phyloP scores from a whole-genome alignment of 2,888 invertebrate genomes.

The Drosophila testacea region DNA sequence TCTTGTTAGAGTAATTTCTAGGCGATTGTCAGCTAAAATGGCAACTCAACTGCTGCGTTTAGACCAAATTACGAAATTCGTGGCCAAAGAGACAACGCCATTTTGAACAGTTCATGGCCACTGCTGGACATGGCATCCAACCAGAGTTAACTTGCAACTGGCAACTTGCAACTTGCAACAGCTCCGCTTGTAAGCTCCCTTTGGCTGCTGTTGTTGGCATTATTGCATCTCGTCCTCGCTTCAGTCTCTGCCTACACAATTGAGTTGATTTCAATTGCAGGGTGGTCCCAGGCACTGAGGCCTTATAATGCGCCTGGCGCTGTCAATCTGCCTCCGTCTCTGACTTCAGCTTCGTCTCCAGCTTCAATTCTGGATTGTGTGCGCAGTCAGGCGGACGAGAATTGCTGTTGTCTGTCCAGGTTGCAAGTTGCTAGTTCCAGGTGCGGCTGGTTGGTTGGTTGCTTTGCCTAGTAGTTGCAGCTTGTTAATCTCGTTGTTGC shows the following conservation, averaged over 20 bases:
- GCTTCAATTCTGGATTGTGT: slow-evolving; percentile 32
- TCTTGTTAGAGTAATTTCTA: slow-evolving; percentile 5
- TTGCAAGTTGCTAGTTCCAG: slow-evolving; percentile 48
- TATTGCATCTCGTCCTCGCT: slow-evolving; percentile 19
- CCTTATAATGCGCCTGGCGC: slow-evolving; percentile 74
- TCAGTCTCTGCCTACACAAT: slow-evolving; percentile 66
- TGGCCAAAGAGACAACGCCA: slow-evolving; percentile 51
- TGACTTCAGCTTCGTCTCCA: slow-evolving; percentile 2
- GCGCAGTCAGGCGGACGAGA: slow-evolving; percentile 56
- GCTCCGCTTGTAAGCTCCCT: slow-evolving; percentile 39
- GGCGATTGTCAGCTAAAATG: slow-evolving; percentile 29
- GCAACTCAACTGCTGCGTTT: slow-evolving; percentile 32
- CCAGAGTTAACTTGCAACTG: slow-evolving; percentile 29
- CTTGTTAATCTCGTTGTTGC: slow-evolving; percentile 66
- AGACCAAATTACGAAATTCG: slow-evolving; percentile 5
- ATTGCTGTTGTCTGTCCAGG: slow-evolving; percentile 27
- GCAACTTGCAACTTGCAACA: slow-evolving; percentile 19
- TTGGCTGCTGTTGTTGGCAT: slow-evolving; percentile 40
- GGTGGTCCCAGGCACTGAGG: slow-evolving; percentile 72
- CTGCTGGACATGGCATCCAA: slow-evolving; percentile 39
- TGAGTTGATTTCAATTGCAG: slow-evolving; percentile 77
- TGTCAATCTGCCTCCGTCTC: slow-evolving; percentile 62
- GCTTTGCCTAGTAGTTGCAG: slow-evolving; percentile 67
- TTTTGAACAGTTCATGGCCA: slow-evolving; percentile 64
- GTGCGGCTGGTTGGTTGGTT: slow-evolving; percentile 53